A percentile compares a stretch with the other conserved stretches of the same genome.
Evolutionary conservation across 2,113 vertebrate genomes (phyloP).

Genomic region (Chrysemys picta): DNA sequence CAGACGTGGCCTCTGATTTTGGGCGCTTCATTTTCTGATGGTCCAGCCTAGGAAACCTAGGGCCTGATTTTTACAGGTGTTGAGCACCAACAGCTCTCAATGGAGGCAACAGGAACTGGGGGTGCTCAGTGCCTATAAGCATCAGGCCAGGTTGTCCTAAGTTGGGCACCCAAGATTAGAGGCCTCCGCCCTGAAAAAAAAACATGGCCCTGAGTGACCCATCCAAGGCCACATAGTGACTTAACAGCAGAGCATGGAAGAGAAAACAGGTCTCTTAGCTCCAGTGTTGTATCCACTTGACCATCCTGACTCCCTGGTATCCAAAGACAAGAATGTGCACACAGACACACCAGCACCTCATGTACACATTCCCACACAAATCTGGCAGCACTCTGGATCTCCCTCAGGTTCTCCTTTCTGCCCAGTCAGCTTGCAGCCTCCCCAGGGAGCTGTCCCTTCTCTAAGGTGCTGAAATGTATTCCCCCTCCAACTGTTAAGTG

Average conservation of each 20-base stretch:
- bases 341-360: not conserved
- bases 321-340: not conserved
- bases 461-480: not conserved
- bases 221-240: not conserved
- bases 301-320: not conserved
- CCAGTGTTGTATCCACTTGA: not conserved
- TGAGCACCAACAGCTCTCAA: not conserved
- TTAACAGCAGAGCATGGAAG: not conserved
- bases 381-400: fast-evolving
- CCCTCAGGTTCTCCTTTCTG: fast-evolving
- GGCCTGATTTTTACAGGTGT: not conserved
- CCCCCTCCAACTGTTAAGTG: fast-evolving
- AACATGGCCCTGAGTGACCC: not conserved
- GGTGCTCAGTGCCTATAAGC: not conserved
- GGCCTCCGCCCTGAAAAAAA: not conserved
- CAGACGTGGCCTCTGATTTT: not conserved
- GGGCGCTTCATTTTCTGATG: not conserved
- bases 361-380: fast-evolving
- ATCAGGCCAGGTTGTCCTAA: not conserved
- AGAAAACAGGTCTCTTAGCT: not conserved
- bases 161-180: not conserved
- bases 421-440: not conserved
- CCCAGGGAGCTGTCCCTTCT: not conserved
- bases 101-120: not conserved
- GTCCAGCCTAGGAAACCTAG: fast-evolving